Percentiles rank a stretch among this genome's conserved stretches.
phyloP scores from a whole-genome alignment of 2,797 vertebrate genomes.

The Synaphobranchus kaupii region DNA sequence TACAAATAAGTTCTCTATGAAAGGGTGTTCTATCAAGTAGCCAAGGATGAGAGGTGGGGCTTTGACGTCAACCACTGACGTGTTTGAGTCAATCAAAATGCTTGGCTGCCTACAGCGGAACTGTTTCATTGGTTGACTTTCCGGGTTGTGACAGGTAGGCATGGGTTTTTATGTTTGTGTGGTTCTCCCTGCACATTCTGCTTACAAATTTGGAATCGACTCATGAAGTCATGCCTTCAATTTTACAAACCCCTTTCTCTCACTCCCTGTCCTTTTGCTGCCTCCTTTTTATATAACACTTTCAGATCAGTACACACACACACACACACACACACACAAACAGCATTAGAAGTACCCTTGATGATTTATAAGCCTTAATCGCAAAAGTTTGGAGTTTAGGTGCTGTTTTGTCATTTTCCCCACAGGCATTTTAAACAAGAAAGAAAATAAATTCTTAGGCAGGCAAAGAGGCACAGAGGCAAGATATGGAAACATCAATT shows the following conservation, averaged over 20 bases:
- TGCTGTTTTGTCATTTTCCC: neutral
- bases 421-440: neutral
- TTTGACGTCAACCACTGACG: neutral
- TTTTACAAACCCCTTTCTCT: neutral
- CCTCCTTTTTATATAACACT: neutral
- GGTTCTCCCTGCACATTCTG: neutral
- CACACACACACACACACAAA: neutral
- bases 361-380: neutral
- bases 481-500: neutral
- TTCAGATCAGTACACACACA: neutral
- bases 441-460: neutral
- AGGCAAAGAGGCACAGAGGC: neutral
- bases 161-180: neutral
- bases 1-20: neutral
- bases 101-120: neutral
- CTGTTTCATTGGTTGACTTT: too few species aligned
- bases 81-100: neutral
- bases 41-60: neutral
- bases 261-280: neutral
- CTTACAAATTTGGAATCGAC: neutral
- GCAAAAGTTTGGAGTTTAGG: neutral
- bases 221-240: too few species aligned
- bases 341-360: neutral
- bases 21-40: neutral
- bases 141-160: neutral